These are phyloP conservation scores for Hymenochirus boettgeri DNA, from an alignment of 2,113 vertebrate species.

Conservation along the genomic window DNA sequence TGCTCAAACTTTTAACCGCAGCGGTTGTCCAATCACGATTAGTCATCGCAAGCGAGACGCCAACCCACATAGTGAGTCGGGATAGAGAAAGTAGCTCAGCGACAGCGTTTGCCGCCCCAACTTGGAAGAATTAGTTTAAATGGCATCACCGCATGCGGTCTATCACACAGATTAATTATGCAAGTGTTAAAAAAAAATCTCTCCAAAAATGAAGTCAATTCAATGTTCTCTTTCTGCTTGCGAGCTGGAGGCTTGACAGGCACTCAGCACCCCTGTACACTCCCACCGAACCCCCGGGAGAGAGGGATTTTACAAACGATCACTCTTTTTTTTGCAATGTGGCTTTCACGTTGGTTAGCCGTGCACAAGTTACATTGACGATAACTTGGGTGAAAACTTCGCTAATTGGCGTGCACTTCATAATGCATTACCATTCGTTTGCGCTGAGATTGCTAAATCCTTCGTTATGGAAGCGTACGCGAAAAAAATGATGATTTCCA, in stretches of 20 bases:
- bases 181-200: constrained; percentile 17
- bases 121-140: constrained; percentile 7
- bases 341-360: too few species aligned
- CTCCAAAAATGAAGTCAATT: constrained; percentile 14
- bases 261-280: neutral
- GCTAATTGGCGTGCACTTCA: too few species aligned
- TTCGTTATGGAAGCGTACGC: too few species aligned
- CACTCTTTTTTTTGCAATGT: too few species aligned
- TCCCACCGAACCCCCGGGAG: neutral
- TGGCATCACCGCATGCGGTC: neutral
- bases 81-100: neutral
- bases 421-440: too few species aligned
- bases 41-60: neutral
- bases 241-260: constrained; percentile 1
- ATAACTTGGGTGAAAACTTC: too few species aligned
- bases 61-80: neutral
- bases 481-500: too few species aligned
- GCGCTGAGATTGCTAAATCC: too few species aligned
- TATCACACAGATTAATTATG: constrained; percentile 31
- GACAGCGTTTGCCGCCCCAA: neutral
- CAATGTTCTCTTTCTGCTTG: constrained; percentile 21
- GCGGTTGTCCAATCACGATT: neutral
- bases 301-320: too few species aligned
- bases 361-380: too few species aligned
- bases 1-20: neutral